Evolutionary conservation across 2,797 vertebrate genomes (phyloP).

Genomic region (Oreochromis mossambicus): DNA sequence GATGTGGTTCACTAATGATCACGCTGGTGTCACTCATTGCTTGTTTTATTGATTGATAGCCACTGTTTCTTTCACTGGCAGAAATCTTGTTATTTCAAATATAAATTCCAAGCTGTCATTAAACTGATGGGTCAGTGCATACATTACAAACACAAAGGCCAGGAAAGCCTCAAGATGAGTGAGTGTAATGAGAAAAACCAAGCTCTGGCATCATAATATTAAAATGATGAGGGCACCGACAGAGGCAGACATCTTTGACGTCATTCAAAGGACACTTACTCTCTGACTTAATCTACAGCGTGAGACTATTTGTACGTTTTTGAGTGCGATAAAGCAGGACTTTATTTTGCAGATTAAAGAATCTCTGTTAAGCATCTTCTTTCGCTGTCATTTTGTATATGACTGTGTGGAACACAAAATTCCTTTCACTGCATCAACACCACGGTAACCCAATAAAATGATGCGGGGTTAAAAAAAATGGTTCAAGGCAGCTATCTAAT

Average conservation of each 20-base stretch:
- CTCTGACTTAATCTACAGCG: not conserved
- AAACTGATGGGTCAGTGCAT: not conserved
- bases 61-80: not conserved
- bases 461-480: not conserved
- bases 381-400: not conserved
- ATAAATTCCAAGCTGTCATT: not conserved
- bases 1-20: not conserved
- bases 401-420: not conserved
- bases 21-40: not conserved
- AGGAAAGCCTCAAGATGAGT: not conserved
- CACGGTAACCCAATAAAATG: not conserved
- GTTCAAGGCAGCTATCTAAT: slow-evolving; percentile 35
- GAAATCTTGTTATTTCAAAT: not conserved
- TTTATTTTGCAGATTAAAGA: not conserved
- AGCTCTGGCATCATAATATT: not conserved
- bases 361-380: not conserved
- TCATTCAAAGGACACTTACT: not conserved
- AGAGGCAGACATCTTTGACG: not conserved
- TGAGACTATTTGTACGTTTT: not conserved
- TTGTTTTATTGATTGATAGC: not conserved
- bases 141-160: not conserved
- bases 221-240: not conserved
- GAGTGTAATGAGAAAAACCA: not conserved
- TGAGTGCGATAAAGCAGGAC: not conserved
- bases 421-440: not conserved